phyloP scores from a whole-genome alignment of 2,113 vertebrate species.

The Chionodraco myersi region DNA sequence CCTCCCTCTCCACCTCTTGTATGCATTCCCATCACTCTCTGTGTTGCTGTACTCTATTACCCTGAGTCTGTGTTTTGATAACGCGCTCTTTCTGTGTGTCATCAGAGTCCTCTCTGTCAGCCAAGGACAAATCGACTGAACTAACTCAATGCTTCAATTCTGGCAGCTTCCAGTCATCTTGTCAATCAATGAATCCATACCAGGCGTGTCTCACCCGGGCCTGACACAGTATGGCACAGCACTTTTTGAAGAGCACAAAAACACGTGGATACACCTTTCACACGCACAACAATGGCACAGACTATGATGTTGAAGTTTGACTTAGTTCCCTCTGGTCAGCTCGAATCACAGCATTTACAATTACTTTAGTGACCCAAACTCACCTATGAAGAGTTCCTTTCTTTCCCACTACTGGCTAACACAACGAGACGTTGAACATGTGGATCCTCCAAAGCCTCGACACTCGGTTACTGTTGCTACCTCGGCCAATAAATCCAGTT shows the following conservation, averaged over 20 bases:
- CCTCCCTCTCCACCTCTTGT: conserved; percentile 11
- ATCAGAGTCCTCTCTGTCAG: conserved; percentile 69
- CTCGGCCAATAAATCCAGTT: neutral
- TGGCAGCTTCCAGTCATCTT: conserved; percentile 74
- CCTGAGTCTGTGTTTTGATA: conserved; percentile 71
- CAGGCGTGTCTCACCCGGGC: conserved; percentile 37
- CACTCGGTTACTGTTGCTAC: neutral
- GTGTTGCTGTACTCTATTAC: conserved; percentile 47
- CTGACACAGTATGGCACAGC: conserved; percentile 68
- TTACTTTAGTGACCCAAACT: neutral
- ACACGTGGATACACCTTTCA: conserved; percentile 32
- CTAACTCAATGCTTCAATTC: conserved; percentile 71
- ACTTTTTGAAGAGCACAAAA: conserved; percentile 67
- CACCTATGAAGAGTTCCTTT: no score
- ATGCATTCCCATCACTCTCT: conserved; percentile 32
- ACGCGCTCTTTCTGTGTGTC: conserved; percentile 66
- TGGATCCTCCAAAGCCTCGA: neutral
- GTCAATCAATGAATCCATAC: conserved; percentile 82
- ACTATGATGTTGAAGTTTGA: conserved; percentile 3
- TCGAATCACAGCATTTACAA: neutral
- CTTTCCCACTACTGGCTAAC: neutral
- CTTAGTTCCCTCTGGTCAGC: neutral
- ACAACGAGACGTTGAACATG: neutral
- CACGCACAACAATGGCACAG: conserved; percentile 9
- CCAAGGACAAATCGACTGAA: conserved; percentile 78